A percentile compares a stretch with the other conserved stretches of the same genome.
These are phyloP conservation scores for Cherax quadricarinatus DNA, from an alignment of 1,140 invertebrate genomes.

Conservation along the genomic window DNA sequence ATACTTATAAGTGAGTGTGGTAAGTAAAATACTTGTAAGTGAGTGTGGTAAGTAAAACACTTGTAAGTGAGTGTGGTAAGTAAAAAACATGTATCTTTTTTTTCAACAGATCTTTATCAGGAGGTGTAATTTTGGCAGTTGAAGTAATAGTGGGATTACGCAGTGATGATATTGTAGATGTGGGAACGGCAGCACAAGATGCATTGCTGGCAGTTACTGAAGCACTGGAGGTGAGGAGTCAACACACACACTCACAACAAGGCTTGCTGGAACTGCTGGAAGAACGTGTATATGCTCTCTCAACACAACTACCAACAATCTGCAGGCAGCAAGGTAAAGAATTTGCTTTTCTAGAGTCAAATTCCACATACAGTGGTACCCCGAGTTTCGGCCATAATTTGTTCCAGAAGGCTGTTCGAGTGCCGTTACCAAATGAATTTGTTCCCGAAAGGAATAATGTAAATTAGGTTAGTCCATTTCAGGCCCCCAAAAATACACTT, in stretches of 20 bases:
- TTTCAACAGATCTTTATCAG: not conserved
- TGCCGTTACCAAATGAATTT: too few relatives aligned
- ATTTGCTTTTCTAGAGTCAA: too few relatives aligned
- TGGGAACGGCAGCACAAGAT: conserved; percentile 7
- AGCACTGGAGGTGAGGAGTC: not conserved
- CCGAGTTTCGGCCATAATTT: too few relatives aligned
- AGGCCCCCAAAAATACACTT: too few relatives aligned
- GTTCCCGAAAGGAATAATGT: too few relatives aligned
- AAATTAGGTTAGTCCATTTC: too few relatives aligned
- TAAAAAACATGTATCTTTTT: not conserved
- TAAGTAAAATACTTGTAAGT: not conserved
- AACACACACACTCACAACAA: not conserved
- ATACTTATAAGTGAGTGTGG: too few relatives aligned
- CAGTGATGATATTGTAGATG: conserved; percentile 22
- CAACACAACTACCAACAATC: not conserved
- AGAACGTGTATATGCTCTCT: conserved; percentile 23
- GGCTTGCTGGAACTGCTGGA: conserved; percentile 5
- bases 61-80: not conserved
- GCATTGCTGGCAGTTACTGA: conserved; percentile 9
- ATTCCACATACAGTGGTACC: too few relatives aligned
- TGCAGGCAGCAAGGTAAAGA: not conserved
- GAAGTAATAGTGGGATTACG: not conserved
- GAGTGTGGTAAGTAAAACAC: not conserved
- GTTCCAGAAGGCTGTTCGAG: too few relatives aligned
- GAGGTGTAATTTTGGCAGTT: conserved; percentile 1